Evolutionary conservation across 2,797 vertebrate genomes (phyloP).

Genomic region (Arrhamphus sclerolepis): DNA sequence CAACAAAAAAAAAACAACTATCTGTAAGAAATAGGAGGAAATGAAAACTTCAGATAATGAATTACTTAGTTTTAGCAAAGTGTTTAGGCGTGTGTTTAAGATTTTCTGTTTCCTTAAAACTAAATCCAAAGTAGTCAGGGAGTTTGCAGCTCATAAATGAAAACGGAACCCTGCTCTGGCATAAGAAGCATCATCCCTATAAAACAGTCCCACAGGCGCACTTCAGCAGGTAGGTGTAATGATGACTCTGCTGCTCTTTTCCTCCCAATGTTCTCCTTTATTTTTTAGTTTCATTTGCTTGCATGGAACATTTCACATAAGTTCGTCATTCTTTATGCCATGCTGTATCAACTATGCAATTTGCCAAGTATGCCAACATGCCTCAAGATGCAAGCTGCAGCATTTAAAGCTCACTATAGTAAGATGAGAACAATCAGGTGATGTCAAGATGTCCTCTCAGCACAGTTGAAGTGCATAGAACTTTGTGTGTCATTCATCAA

Average conservation of each 20-base stretch:
- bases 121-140: no score
- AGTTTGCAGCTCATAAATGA: background rate
- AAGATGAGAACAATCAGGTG: conserved; percentile 42
- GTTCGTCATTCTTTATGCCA: conserved; percentile 41
- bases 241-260: background rate
- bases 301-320: conserved; percentile 7
- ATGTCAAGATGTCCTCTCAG: conserved; percentile 27
- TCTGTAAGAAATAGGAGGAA: no score
- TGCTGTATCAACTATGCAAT: conserved; percentile 32
- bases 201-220: no score
- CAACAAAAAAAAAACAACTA: no score
- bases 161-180: background rate
- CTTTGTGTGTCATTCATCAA: conserved; percentile 24
- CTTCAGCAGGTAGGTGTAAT: conserved; percentile 16
- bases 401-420: conserved; percentile 43
- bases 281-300: no score
- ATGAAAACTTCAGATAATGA: no score
- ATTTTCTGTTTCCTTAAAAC: no score
- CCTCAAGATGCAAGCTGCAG: conserved; percentile 42
- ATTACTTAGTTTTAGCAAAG: no score
- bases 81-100: no score
- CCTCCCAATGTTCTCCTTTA: background rate
- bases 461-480: conserved; percentile 8
- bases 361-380: conserved; percentile 33
- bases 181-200: background rate